Percentiles rank a stretch among this genome's conserved stretches.
Evolutionary conservation across 1,140 invertebrate species (phyloP).

Genomic region (Achatina immaculata): DNA sequence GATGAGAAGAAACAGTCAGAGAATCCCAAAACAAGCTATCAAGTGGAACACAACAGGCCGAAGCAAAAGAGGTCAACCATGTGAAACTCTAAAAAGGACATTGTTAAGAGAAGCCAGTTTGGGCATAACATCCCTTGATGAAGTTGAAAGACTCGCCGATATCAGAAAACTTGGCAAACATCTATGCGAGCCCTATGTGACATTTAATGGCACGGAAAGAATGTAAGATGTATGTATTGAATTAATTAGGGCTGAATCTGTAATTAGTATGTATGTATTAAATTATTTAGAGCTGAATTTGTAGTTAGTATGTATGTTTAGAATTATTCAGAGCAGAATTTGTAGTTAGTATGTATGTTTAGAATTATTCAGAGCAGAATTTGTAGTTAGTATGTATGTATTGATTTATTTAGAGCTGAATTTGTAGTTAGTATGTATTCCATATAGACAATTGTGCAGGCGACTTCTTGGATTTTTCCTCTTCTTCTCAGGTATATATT

Average conservation of each 20-base stretch:
- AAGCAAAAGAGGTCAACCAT: no score
- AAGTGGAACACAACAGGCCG: no score
- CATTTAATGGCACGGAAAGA: no score
- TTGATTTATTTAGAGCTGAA: not conserved
- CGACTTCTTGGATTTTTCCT: not conserved
- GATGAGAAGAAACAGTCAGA: no score
- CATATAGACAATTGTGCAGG: not conserved
- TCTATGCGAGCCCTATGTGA: no score
- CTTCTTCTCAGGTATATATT: conserved; percentile 7
- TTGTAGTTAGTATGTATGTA: not conserved
- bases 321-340: not conserved
- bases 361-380: not conserved
- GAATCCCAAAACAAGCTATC: no score
- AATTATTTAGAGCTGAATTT: not conserved
- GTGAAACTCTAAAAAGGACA: no score
- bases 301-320: not conserved
- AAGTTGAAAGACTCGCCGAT: no score
- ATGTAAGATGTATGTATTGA: no score
- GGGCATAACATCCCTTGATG: no score
- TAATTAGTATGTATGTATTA: not conserved
- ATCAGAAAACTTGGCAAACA: no score
- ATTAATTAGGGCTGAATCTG: not conserved
- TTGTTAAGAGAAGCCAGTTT: no score
- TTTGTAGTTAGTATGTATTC: not conserved
- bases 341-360: not conserved